Base-by-base conservation (phyloP, 2,113 vertebrate genomes). In the Bostrychus sinensis region DNA sequence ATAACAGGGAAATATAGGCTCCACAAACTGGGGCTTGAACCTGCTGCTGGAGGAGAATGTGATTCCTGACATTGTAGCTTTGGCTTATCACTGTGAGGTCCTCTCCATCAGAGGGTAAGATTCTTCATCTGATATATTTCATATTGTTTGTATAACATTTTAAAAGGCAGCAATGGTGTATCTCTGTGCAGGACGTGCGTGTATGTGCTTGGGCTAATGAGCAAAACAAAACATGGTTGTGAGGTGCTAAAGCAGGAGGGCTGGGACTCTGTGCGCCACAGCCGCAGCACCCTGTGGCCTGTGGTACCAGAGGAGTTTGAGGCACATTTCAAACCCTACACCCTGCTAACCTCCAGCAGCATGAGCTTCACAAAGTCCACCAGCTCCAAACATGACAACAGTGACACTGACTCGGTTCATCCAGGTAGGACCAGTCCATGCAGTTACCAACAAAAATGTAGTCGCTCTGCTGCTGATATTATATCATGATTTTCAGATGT, bases 11-110 rank as follows among this genome's bases (percentile, higher is more conserved):
- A 96, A 96, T 86, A 94, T 96, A 17, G 95, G 95, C 57, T 95
- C 95, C 12, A 96, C 95, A 1, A 96, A 95, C 36, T 96, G 95
- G 95, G 95, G 95, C 63, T 91, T 96, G 41, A 96, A 96, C 79
- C 88, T 96, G 61, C 93, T 96, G 66, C 94, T 95, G 62, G 95
- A 96, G 72, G 95, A 96, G 88, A 95, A 95, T 70, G 93, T 96
- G 54, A 94, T 96, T 80, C 93, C 94, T 25, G 94, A 96, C 81
- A 94, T 96, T 66, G 85, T 96, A 57, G 83, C 91, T 30, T 89
- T 96, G 84, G 95, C 95, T 9, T 93, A 94, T 14, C 91, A 95
- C 25, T 96, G 95, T 86, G 94, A 96, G 50, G 95, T 96, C 80
- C 91, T 96, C 20, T 96, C 95, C 16, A 82, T 96, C 60, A 92